Evolutionary conservation across 1,140 invertebrate species (phyloP).

Genomic region (Palaemon carinicauda): DNA sequence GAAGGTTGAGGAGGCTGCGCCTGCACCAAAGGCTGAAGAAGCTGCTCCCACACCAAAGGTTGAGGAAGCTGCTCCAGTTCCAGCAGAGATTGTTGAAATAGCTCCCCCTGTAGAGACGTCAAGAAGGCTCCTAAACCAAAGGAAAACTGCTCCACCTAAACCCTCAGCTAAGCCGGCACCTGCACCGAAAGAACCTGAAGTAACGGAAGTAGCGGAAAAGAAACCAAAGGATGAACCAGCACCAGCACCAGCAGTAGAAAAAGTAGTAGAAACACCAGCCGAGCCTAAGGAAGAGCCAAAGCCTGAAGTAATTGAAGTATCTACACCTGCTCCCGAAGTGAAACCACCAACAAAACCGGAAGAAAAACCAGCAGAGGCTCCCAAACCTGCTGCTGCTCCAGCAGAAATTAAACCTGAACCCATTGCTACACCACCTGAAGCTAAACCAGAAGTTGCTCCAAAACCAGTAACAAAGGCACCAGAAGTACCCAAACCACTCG

Average conservation of each 20-base stretch:
- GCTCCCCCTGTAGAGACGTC: no score
- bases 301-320: neutral
- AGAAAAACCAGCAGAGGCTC: neutral
- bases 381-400: neutral
- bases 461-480: neutral
- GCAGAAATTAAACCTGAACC: neutral
- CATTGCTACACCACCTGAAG: neutral
- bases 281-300: neutral
- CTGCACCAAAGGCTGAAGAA: neutral
- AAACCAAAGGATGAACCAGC: neutral
- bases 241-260: no score
- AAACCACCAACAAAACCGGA: no score
- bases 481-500: neutral
- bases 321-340: no score
- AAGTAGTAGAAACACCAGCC: no score
- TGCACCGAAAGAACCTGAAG: neutral
- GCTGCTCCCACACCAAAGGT: constrained; percentile 3
- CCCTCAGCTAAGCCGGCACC: no score
- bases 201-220: neutral
- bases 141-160: neutral
- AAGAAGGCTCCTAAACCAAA: neutral
- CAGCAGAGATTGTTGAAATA: no score
- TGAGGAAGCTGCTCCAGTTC: neutral
- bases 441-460: neutral
- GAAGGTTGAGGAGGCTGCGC: no score